Base-by-base conservation (phyloP, 2,888 invertebrate genomes). In the Sphaerophoria rueppellii region DNA sequence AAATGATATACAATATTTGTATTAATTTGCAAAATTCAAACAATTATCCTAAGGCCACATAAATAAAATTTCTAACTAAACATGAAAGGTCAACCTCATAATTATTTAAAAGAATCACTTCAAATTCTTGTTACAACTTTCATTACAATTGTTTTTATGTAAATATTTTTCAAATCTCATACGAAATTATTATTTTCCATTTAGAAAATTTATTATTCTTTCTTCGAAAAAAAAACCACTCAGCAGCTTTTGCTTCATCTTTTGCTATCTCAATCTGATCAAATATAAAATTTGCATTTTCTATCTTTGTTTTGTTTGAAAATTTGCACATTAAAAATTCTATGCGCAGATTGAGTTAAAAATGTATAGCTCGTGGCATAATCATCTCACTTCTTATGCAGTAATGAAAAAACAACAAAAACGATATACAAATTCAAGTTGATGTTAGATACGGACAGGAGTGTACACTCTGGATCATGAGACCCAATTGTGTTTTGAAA, bases 321-420 rank as follows among this genome's bases (percentile, higher is more conserved):
- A 24, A 11, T 32, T 32, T 32, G 11, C 43, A 32, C 32, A 54
- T 32, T 32, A 32, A 5, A 54, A 54, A 54, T 11, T 24, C 11
- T 32, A 4, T 54, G 32, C 32, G 12, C 11, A 54, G 32, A 32
- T 5, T 5, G 6, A 54, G 12, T 54, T 6, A 34, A 55, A 34
- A 24, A 24, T 24, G 24, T 24, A 24, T 48, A 35, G 34, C 54
- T 61, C 6, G 35, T 14, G 40, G 61, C 32, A 43, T n/a, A 50
- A 58, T 14, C 52, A 54, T 70, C 54, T 76, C 50, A 75, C 40
- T 43, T 4, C 43, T 67, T 69, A 7, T 40, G 40, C 6, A 40
- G 46, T 37, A 48, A 14, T 9, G 4, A 71, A 57, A 54, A 63
- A 54, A 54, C 2, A 12, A 34, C 1, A n/a, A 34, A 54, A 4